Evolutionary conservation across 2,113 vertebrate species (phyloP).

Genomic region (Herpailurus yagouaroundi): DNA sequence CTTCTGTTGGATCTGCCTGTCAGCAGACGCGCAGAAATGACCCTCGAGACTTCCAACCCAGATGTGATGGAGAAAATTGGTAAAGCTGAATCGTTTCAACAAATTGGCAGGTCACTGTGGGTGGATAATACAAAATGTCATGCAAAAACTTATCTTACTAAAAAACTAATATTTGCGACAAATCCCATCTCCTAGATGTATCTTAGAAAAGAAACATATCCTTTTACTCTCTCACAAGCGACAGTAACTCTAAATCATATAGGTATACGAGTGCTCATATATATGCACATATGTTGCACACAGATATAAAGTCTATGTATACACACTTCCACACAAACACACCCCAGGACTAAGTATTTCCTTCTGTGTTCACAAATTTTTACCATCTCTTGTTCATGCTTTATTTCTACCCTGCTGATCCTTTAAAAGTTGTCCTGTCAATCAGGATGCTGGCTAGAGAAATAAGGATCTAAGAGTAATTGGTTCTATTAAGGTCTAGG

Average conservation of each 20-base stretch:
- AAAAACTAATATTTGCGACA: neutral
- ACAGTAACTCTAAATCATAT: neutral
- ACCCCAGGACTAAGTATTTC: neutral
- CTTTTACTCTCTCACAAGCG: neutral
- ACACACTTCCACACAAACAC: neutral
- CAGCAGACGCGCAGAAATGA: conserved; percentile 37
- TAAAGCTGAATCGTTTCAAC: conserved; percentile 49
- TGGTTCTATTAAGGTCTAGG: neutral
- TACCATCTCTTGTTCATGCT: neutral
- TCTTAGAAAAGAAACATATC: neutral
- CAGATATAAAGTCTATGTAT: neutral
- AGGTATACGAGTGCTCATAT: neutral
- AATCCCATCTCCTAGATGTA: neutral
- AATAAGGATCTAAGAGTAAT: neutral
- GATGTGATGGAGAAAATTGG: neutral
- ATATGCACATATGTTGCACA: neutral
- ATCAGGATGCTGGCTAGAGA: neutral
- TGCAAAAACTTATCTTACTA: neutral
- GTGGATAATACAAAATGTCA: neutral
- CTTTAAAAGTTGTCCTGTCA: neutral
- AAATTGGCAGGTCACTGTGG: neutral
- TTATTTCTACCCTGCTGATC: neutral
- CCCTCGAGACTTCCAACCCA: neutral
- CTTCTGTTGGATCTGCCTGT: neutral
- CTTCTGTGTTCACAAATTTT: neutral